Percentiles rank a stretch among this genome's conserved stretches.
Evolutionary conservation across 2,113 vertebrate genomes (phyloP).

Genomic region (Solenodon paradoxus): DNA sequence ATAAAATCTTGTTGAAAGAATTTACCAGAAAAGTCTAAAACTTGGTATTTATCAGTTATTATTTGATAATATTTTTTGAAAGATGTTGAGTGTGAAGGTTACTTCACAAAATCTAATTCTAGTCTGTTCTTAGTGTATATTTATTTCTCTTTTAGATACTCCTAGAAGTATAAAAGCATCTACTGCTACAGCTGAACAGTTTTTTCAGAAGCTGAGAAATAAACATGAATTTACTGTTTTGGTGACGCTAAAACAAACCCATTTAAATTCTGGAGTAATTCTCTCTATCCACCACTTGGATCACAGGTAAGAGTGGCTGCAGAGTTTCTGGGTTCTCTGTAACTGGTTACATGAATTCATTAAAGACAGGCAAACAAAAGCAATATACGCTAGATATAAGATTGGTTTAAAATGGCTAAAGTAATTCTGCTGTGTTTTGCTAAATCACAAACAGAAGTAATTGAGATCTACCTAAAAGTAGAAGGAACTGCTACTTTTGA

Average conservation of each 20-base stretch:
- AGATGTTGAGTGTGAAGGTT: background rate
- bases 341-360: background rate
- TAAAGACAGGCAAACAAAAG: conserved; percentile 22
- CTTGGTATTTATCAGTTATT: background rate
- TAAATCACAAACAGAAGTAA: conserved; percentile 26
- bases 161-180: conserved; percentile 93
- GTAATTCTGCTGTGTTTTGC: background rate
- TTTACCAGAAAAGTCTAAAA: background rate
- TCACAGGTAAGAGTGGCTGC: conserved; percentile 86
- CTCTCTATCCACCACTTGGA: conserved; percentile 95
- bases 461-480: background rate
- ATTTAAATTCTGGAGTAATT: conserved; percentile 96
- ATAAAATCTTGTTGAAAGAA: background rate
- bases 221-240: conserved; percentile 95
- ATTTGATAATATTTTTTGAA: conserved; percentile 35
- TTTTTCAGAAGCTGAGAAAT: conserved; percentile 95
- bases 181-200: conserved; percentile 85
- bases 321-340: background rate
- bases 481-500: conserved; percentile 32
- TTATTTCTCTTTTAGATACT: conserved; percentile 83
- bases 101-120: conserved; percentile 38
- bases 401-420: conserved; percentile 4
- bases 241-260: conserved; percentile 93
- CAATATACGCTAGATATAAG: background rate
- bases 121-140: conserved; percentile 16